Conservation (phyloP, 2,797 vertebrate genomes). For the Enteromius paludinosus region DNA sequence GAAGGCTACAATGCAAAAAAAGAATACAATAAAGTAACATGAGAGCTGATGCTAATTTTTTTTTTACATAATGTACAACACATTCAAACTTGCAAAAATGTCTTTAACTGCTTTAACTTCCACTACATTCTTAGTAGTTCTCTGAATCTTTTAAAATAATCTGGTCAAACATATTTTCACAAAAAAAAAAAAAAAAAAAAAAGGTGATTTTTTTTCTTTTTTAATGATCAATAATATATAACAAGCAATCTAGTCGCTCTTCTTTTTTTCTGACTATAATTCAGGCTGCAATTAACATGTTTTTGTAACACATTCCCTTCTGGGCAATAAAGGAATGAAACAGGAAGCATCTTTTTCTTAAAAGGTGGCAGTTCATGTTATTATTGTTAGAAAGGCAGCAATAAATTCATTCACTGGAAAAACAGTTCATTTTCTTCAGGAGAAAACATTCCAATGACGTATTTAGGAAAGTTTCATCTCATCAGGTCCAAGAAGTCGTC, state of each 20-base stretch:
- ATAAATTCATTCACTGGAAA: slow-evolving; percentile 31
- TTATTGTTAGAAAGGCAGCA: slow-evolving; percentile 16
- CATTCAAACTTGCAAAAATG: slow-evolving; percentile 61
- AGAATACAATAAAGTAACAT: slow-evolving; percentile 67
- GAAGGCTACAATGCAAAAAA: slow-evolving; percentile 49
- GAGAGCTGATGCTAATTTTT: slow-evolving; percentile 69
- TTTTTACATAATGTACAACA: slow-evolving; percentile 83
- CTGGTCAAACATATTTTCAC: slow-evolving; percentile 67
- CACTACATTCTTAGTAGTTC: slow-evolving; percentile 74
- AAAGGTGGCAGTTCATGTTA: background rate
- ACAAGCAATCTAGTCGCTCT: slow-evolving; percentile 47
- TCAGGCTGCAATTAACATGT: background rate
- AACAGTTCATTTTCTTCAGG: slow-evolving; percentile 34
- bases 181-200: background rate
- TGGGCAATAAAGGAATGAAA: slow-evolving; percentile 13
- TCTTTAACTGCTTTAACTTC: slow-evolving; percentile 74
- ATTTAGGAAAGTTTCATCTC: slow-evolving; percentile 3
- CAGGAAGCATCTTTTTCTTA: slow-evolving; percentile 11
- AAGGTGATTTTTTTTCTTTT: background rate
- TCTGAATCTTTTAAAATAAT: slow-evolving; percentile 66
- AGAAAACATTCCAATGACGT: slow-evolving; percentile 25
- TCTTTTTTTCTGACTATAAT: slow-evolving; percentile 51
- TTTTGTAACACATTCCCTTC: background rate
- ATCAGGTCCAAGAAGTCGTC: background rate
- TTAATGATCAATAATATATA: slow-evolving; percentile 22